A percentile compares a stretch with the other conserved stretches of the same genome.
These are phyloP conservation scores for Campylomormyrus tamandua DNA, from an alignment of 2,113 vertebrate genomes.

Conservation along the genomic window DNA sequence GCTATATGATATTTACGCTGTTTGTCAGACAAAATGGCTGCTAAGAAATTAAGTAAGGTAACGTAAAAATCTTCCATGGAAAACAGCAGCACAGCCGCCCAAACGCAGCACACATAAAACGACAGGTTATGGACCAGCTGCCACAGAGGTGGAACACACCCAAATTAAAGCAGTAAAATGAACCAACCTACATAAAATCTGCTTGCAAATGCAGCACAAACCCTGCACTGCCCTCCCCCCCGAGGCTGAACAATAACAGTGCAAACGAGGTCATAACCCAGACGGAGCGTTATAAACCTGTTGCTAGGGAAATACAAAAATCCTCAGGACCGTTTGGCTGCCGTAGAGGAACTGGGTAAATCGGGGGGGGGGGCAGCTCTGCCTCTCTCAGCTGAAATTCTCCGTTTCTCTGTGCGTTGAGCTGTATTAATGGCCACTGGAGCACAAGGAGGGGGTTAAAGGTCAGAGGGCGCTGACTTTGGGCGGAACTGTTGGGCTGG, in stretches of 20 bases:
- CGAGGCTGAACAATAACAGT: neutral
- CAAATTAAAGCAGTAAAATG: neutral
- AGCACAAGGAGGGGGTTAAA: neutral
- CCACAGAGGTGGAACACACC: neutral
- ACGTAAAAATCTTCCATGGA: neutral
- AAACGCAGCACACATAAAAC: neutral
- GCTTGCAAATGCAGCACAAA: neutral
- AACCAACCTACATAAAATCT: neutral
- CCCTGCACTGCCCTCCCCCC: neutral
- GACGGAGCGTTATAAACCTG: neutral
- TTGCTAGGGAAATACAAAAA: neutral
- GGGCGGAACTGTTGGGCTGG: neutral
- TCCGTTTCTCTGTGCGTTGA: no score
- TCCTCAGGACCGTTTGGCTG: neutral
- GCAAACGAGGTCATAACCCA: neutral
- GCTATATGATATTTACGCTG: neutral
- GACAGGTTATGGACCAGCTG: neutral
- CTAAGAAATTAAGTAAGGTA: neutral
- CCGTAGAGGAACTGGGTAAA: neutral
- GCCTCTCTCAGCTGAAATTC: no score
- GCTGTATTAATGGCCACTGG: neutral
- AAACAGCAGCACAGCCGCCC: neutral
- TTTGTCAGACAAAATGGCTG: neutral
- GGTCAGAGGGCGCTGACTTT: neutral
- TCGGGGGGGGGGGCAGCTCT: no score